Conservation (phyloP, 2,888 invertebrate species). For the Ptilodon capucinus region DNA sequence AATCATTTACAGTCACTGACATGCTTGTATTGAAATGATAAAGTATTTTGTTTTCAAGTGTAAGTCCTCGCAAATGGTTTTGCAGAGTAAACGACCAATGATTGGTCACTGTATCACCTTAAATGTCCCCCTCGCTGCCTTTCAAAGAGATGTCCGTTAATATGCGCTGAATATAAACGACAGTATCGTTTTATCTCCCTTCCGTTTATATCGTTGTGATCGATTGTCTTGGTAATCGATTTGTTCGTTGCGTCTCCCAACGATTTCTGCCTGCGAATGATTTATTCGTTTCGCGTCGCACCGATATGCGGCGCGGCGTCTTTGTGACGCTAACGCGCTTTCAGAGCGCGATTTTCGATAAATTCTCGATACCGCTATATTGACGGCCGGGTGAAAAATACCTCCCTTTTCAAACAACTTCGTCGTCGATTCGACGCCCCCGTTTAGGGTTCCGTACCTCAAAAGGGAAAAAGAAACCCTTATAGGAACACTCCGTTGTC, state of each 20-base stretch:
- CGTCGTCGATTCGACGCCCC: slow-evolving; percentile 45
- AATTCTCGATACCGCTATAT: slow-evolving; percentile 48
- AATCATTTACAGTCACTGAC: too few species aligned
- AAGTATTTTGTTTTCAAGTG: neutral
- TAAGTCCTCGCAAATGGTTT: neutral
- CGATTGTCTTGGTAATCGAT: slow-evolving; percentile 59
- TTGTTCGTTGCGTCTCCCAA: slow-evolving; percentile 40
- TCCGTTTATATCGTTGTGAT: slow-evolving; percentile 48
- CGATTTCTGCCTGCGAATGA: slow-evolving; percentile 58
- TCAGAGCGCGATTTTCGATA: slow-evolving; percentile 40
- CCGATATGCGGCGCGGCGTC: slow-evolving; percentile 46
- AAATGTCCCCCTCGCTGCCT: neutral
- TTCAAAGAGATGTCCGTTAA: neutral
- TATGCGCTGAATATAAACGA: slow-evolving; percentile 25
- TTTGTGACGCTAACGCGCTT: slow-evolving; percentile 59
- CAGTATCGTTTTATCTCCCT: slow-evolving; percentile 30
- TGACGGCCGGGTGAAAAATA: slow-evolving; percentile 55
- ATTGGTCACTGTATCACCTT: neutral
- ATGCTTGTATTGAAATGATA: too few species aligned
- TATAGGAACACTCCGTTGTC: too few species aligned
- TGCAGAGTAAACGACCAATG: neutral
- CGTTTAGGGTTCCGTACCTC: too few species aligned
- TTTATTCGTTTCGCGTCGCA: slow-evolving; percentile 63
- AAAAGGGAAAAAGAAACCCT: too few species aligned
- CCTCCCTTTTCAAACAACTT: slow-evolving; percentile 53